Evolutionary conservation across 92 coral and sea anemone genomes (phyloP), one percentile per base, ranked within the genome.

Genomic region (Porites rus): DNA sequence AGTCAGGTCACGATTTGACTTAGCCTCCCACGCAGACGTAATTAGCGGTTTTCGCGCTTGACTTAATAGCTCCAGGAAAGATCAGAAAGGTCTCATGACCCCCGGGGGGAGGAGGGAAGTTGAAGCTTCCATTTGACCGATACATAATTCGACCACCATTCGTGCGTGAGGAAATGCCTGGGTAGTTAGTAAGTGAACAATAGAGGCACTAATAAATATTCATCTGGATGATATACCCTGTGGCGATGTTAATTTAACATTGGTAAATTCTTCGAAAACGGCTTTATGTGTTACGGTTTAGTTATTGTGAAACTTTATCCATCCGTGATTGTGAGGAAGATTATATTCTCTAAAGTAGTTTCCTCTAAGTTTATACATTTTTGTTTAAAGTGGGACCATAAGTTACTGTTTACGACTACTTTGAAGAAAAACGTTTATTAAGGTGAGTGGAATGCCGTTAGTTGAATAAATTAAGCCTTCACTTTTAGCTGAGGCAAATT

Each of bases 401-500:
- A 65, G 70, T 20, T 65, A 65, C 70, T 65, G 70, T 65, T 65
- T 65, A 10, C 70, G 70, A 65, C 70, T 65, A 31, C 70, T 65
- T 65, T 65, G 70, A 65, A 17, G 21, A 65, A 17, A 65, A 65
- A 65, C 70, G 70, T 65, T 65, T 65, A 17, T 65, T 65, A 11
- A 17, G 70, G 70, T 65, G 70, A 65, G 70, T 65, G 25, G 22
- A 65, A 65, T 65, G 70, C 70, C 70, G 25, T 65, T 19, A 65
- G 24, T 65, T 65, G 70, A 65, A 65, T 65, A 65, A 65, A 19
- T 65, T 65, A 19, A 65, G 25, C 22, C 70, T 65, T 65, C 25
- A 65, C 70, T 65, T 65, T 65, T 65, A 17, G 70, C 70, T 65
- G 70, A 65, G 70, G 70, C 70, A 65, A 65, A 65, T 65, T 20